A percentile compares a stretch with the other conserved stretches of the same genome.
Evolutionary conservation across 1,140 invertebrate genomes (phyloP).

Genomic region (Portunus trituberculatus): DNA sequence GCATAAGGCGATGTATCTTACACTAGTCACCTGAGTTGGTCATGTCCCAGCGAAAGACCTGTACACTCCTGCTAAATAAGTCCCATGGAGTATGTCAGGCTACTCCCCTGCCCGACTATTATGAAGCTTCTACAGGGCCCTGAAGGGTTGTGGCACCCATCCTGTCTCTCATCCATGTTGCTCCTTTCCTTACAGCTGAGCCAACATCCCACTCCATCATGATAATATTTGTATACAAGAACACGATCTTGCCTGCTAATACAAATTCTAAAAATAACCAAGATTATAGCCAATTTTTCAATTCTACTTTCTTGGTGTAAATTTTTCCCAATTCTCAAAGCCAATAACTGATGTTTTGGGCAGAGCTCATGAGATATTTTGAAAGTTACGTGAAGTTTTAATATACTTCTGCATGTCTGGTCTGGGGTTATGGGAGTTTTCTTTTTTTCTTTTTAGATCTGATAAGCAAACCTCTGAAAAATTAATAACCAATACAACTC

Average conservation of each 20-base stretch:
- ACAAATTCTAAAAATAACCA: neutral
- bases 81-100: conserved; percentile 63
- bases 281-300: neutral
- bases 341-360: neutral
- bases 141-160: conserved; percentile 34
- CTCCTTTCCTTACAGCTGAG: neutral
- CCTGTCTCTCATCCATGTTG: conserved; percentile 6
- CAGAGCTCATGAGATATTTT: neutral
- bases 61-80: conserved; percentile 52
- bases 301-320: neutral
- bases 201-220: conserved; percentile 19
- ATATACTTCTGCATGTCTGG: neutral
- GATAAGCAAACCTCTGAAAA: neutral
- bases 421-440: neutral
- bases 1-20: conserved; percentile 74
- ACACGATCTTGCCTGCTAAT: neutral
- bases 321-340: neutral
- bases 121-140: conserved; percentile 67
- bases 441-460: neutral
- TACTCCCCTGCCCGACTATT: conserved; percentile 60
- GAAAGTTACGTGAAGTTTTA: neutral
- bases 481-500: conserved; percentile 14
- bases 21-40: conserved; percentile 74
- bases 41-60: conserved; percentile 65
- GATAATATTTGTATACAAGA: neutral